Conservation (phyloP, 2,888 invertebrate genomes). For the Malthinus seriepunctatus region DNA sequence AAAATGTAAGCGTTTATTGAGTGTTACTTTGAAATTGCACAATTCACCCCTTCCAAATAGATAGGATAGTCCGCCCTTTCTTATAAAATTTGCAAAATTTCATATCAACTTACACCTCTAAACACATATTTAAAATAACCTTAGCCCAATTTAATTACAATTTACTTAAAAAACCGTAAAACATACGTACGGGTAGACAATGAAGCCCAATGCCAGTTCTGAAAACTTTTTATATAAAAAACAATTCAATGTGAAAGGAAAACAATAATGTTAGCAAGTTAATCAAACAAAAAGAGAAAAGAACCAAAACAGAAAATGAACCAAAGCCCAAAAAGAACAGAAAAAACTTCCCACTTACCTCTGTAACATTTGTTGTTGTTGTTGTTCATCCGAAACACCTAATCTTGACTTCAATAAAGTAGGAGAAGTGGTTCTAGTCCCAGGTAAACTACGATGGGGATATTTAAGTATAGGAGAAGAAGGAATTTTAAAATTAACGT, state of each 20-base stretch:
- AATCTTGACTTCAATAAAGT: slow-evolving; percentile 45
- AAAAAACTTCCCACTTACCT: slow-evolving; percentile 40
- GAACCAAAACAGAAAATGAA: slow-evolving; percentile 39
- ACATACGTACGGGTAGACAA: slow-evolving; percentile 44
- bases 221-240: slow-evolving; percentile 39
- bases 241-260: slow-evolving; percentile 16
- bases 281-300: slow-evolving; percentile 6
- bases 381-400: slow-evolving; percentile 30
- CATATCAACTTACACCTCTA: not conserved
- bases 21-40: too few species aligned
- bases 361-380: slow-evolving; percentile 37
- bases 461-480: slow-evolving; percentile 39
- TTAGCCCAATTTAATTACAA: not conserved
- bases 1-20: too few species aligned
- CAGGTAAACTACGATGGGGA: slow-evolving; percentile 40
- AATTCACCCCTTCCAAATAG: too few species aligned
- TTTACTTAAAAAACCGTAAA: not conserved
- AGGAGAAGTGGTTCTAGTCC: slow-evolving; percentile 46
- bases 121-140: not conserved
- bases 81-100: not conserved
- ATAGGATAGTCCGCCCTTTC: too few species aligned
- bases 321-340: slow-evolving; percentile 24
- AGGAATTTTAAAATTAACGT: slow-evolving; percentile 41
- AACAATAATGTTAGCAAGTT: slow-evolving; percentile 16
- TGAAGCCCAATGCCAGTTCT: slow-evolving; percentile 51